These are phyloP conservation scores for Drosophila suzukii DNA, from an alignment of 1,140 invertebrate species.

Conservation along the genomic window DNA sequence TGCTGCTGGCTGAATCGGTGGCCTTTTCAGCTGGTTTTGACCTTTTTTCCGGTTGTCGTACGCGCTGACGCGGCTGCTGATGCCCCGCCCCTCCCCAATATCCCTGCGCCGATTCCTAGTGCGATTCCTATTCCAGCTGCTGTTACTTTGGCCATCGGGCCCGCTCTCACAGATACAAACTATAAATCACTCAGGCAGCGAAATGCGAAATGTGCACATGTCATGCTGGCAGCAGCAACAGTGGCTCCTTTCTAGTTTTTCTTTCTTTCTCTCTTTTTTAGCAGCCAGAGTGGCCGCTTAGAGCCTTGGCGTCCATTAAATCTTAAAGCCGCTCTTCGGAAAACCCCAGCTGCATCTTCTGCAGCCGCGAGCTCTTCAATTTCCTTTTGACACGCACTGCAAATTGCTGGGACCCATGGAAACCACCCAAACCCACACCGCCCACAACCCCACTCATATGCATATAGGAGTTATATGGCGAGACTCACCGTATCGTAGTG, in stretches of 20 bases:
- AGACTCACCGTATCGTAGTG: conserved; percentile 96
- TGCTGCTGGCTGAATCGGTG: conserved; percentile 44
- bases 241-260: conserved; percentile 2
- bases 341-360: conserved; percentile 29
- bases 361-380: conserved; percentile 61
- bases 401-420: conserved; percentile 48
- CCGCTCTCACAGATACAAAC: conserved; percentile 56
- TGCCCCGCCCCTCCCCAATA: conserved; percentile 6
- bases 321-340: conserved; percentile 48
- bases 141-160: conserved; percentile 37
- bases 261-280: neutral
- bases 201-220: conserved; percentile 81
- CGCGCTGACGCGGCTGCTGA: conserved; percentile 41
- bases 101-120: neutral
- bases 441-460: conserved; percentile 14
- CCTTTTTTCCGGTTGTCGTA: conserved; percentile 58
- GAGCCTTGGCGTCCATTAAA: conserved; percentile 51
- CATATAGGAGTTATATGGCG: conserved; percentile 9
- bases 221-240: conserved; percentile 51
- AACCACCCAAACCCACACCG: conserved; percentile 16
- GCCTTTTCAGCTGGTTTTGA: conserved; percentile 50
- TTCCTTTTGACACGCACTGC: conserved; percentile 72
- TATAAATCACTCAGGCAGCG: conserved; percentile 80
- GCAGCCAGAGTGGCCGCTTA: conserved; percentile 30
- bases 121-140: conserved; percentile 12